Conservation (phyloP, 2,113 vertebrate species). For the Pangasianodon hypophthalmus region DNA sequence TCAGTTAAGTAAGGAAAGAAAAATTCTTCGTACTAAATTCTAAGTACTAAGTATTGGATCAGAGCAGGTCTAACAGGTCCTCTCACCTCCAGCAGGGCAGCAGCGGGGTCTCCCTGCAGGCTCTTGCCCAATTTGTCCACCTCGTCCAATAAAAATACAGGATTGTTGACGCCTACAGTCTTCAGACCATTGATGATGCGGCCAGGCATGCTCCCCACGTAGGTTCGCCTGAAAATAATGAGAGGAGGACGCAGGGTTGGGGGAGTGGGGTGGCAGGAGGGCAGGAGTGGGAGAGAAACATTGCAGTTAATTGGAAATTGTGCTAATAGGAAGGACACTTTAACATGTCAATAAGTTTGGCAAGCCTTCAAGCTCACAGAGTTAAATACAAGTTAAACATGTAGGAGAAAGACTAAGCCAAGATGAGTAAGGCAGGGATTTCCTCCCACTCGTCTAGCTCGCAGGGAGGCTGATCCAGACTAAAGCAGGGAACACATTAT, state of each 20-base stretch:
- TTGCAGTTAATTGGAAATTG: constrained; percentile 12
- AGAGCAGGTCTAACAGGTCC: neutral
- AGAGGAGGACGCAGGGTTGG: neutral
- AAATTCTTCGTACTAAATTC: neutral
- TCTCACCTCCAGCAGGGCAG: constrained; percentile 91
- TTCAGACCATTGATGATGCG: constrained; percentile 96
- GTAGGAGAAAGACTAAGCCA: constrained; percentile 16
- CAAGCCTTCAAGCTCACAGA: neutral
- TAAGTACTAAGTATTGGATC: neutral
- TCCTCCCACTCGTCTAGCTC: constrained; percentile 30
- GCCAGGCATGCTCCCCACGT: constrained; percentile 97
- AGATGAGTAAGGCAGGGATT: constrained; percentile 41
- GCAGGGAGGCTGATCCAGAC: constrained; percentile 30
- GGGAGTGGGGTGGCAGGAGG: neutral
- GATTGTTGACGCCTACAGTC: constrained; percentile 91
- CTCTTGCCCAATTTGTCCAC: constrained; percentile 97
- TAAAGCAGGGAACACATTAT: constrained; percentile 27
- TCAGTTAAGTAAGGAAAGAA: neutral
- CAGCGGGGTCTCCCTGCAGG: constrained; percentile 93
- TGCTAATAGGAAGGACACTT: neutral
- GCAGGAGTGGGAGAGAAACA: neutral
- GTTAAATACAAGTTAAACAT: constrained; percentile 23
- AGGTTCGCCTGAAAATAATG: constrained; percentile 80
- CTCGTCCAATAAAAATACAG: constrained; percentile 94
- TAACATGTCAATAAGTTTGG: neutral